Evolutionary conservation across 2,113 vertebrate genomes (phyloP).

Genomic region (Rhea americana): DNA sequence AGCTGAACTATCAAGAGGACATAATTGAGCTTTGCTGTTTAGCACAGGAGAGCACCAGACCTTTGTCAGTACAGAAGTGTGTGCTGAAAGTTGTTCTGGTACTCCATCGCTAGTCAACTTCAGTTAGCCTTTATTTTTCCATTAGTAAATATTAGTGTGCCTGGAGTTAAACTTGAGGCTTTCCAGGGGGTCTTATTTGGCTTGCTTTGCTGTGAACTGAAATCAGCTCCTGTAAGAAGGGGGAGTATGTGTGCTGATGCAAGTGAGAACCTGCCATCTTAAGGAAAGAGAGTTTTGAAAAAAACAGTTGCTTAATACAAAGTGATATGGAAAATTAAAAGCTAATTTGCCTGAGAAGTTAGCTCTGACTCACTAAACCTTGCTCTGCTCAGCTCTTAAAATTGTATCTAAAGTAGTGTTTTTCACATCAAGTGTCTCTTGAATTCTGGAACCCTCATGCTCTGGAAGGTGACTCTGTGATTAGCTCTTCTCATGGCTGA

Average conservation of each 20-base stretch:
- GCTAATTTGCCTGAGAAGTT: background rate
- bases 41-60: background rate
- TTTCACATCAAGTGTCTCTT: background rate
- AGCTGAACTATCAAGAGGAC: background rate
- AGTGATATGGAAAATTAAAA: slow-evolving; percentile 19
- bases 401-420: background rate
- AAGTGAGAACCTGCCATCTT: slow-evolving; percentile 8
- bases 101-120: background rate
- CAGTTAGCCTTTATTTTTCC: background rate
- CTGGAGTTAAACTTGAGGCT: background rate
- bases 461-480: slow-evolving; percentile 1
- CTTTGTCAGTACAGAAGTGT: background rate
- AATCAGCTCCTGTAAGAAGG: background rate
- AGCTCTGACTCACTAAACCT: slow-evolving; percentile 18
- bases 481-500: background rate
- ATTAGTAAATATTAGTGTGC: background rate
- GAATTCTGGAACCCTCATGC: background rate
- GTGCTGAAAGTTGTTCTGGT: background rate
- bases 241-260: background rate
- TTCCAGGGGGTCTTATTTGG: background rate
- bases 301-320: background rate
- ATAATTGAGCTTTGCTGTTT: background rate
- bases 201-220: background rate
- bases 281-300: slow-evolving; percentile 13
- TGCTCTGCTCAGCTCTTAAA: background rate